Percentiles rank a stretch among this genome's conserved stretches.
Evolutionary conservation across 2,888 invertebrate species (phyloP).

Genomic region (Eristalis arbustorum): DNA sequence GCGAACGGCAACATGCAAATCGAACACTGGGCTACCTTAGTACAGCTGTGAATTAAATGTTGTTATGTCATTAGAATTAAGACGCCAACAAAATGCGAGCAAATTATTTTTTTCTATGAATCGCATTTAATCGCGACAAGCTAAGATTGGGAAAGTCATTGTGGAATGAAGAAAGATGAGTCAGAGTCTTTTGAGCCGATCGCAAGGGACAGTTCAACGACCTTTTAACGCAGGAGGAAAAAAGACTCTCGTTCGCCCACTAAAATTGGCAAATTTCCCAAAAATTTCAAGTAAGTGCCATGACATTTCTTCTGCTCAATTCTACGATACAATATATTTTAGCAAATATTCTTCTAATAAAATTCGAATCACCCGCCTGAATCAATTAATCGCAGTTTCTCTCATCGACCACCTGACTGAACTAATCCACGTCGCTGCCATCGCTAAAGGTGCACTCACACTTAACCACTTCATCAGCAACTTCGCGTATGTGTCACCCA

Average conservation of each 20-base stretch:
- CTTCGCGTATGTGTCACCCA: conserved; percentile 19
- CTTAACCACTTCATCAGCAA: conserved; percentile 21
- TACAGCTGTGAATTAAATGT: too few species aligned
- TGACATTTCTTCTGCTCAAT: neutral
- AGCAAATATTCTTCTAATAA: neutral
- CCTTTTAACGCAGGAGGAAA: neutral
- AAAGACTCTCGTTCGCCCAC: too few species aligned
- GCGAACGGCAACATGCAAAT: too few species aligned
- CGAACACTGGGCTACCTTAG: too few species aligned
- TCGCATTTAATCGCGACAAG: neutral
- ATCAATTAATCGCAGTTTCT: conserved; percentile 18
- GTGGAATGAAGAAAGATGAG: too few species aligned
- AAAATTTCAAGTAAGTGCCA: neutral
- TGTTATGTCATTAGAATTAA: too few species aligned
- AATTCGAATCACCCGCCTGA: conserved; percentile 55
- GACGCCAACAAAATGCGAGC: neutral
- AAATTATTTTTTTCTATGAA: neutral
- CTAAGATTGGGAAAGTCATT: neutral
- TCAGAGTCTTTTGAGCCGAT: neutral
- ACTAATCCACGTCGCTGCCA: conserved; percentile 15
- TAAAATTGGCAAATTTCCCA: neutral
- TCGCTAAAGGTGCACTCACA: conserved; percentile 19
- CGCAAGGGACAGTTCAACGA: neutral
- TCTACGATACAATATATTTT: neutral
- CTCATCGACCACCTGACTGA: conserved; percentile 31